phyloP scores from a whole-genome alignment of 1,140 invertebrate species.

The Meloidogyne hapla region DNA sequence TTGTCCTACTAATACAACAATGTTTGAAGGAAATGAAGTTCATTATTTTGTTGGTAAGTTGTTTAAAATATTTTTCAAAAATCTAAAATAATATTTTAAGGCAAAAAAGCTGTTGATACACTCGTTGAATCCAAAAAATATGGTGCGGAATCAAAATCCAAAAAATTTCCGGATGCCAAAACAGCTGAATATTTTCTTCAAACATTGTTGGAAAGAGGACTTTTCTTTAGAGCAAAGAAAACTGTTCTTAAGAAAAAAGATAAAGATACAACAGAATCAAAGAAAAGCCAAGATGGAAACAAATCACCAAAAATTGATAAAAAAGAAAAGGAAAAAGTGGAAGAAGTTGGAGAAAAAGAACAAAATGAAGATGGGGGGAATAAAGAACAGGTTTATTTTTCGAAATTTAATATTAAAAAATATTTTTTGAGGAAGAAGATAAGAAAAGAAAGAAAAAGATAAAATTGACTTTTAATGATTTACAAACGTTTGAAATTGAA shows the following conservation, averaged over 20 bases:
- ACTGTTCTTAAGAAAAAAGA: constrained; percentile 64
- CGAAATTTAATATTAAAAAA: neutral
- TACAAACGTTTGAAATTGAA: constrained; percentile 52
- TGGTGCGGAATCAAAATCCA: constrained; percentile 73
- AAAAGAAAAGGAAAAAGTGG: constrained; percentile 62
- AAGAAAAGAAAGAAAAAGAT: constrained; percentile 63
- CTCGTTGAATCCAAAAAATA: constrained; percentile 88
- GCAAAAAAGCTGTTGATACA: constrained; percentile 81
- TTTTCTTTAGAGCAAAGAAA: constrained; percentile 57
- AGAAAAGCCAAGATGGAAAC: constrained; percentile 59
- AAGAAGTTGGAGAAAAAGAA: constrained; percentile 29
- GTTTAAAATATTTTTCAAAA: constrained; percentile 22
- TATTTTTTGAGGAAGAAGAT: constrained; percentile 46
- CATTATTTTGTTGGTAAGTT: constrained; percentile 86
- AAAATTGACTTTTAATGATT: constrained; percentile 53
- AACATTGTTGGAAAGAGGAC: constrained; percentile 65
- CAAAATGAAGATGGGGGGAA: constrained; percentile 35
- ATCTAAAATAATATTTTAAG: constrained; percentile 56
- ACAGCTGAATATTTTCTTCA: constrained; percentile 80
- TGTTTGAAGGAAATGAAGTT: constrained; percentile 89
- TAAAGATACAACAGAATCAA: constrained; percentile 85
- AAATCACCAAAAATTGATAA: constrained; percentile 64
- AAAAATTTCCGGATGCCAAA: constrained; percentile 78
- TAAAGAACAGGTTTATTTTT: constrained; percentile 25
- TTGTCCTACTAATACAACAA: constrained; percentile 87